Conservation (phyloP, 2,888 invertebrate species). For the Heliconius erato region DNA sequence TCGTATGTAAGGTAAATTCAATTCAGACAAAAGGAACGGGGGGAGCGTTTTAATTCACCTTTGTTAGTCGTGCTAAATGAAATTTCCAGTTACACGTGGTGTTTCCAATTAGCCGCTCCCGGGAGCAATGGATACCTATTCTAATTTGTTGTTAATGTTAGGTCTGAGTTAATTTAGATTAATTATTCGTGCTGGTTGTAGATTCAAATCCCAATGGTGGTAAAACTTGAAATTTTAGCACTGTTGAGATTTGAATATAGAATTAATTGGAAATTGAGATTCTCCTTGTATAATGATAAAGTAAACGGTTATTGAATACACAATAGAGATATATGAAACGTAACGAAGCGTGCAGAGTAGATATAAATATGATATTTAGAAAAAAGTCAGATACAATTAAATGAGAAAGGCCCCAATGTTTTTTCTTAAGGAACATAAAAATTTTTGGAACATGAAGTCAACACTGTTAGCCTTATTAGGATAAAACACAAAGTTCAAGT, state of each 20-base stretch:
- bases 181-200: not conserved
- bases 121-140: slow-evolving; percentile 23
- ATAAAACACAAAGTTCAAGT: no score
- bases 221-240: no score
- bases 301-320: not conserved
- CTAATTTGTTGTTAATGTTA: slow-evolving; percentile 4
- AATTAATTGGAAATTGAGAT: not conserved
- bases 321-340: not conserved
- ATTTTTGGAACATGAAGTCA: no score
- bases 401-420: not conserved
- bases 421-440: no score
- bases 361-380: not conserved
- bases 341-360: not conserved
- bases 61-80: slow-evolving; percentile 32
- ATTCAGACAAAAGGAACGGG: slow-evolving; percentile 32
- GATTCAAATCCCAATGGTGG: not conserved
- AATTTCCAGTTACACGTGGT: slow-evolving; percentile 35
- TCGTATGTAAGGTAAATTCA: slow-evolving; percentile 36
- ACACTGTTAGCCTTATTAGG: no score
- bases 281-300: not conserved
- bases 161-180: slow-evolving; percentile 3
- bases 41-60: slow-evolving; percentile 38
- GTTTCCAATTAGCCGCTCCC: slow-evolving; percentile 40
- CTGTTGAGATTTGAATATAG: not conserved
- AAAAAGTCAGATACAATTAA: not conserved